These are phyloP conservation scores for Pampus argenteus DNA, from an alignment of 2,797 vertebrate genomes.

Conservation along the genomic window DNA sequence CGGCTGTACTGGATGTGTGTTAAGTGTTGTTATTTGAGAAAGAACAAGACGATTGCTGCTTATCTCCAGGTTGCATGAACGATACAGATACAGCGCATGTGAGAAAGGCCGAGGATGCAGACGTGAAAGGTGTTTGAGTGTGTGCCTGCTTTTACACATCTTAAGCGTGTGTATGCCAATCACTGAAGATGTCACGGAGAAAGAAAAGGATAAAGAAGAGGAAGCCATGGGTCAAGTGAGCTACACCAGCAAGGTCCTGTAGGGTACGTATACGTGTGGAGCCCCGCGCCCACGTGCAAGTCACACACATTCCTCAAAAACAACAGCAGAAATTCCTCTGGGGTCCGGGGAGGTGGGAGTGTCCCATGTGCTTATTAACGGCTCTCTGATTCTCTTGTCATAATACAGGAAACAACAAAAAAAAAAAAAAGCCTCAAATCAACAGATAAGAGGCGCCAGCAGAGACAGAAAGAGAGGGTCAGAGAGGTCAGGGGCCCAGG, in stretches of 20 bases:
- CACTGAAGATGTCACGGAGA: neutral
- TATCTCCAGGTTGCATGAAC: constrained; percentile 25
- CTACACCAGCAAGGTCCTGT: constrained; percentile 3
- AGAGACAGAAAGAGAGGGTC: constrained; percentile 43
- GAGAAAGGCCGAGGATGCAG: constrained; percentile 28
- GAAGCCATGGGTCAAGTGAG: constrained; percentile 15
- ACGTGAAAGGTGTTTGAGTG: constrained; percentile 5
- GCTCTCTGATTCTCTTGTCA: constrained; percentile 75
- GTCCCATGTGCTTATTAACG: constrained; percentile 80
- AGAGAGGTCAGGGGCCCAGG: constrained; percentile 63
- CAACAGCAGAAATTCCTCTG: constrained; percentile 72
- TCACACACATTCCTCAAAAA: constrained; percentile 75
- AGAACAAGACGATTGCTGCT: constrained; percentile 24
- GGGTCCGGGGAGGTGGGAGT: constrained; percentile 57
- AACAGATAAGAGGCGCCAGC: constrained; percentile 60
- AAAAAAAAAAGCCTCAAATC: constrained; percentile 64
- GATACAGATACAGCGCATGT: constrained; percentile 9
- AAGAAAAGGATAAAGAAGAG: neutral
- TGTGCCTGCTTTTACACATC: constrained; percentile 23
- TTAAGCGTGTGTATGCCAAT: neutral
- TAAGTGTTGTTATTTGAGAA: constrained; percentile 21
- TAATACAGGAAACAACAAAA: constrained; percentile 71
- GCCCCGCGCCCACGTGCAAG: constrained; percentile 51
- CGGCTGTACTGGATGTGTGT: constrained; percentile 11
- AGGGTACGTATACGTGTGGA: constrained; percentile 3